These are phyloP conservation scores for Aplochiton taeniatus DNA, from an alignment of 2,797 vertebrate species.

Conservation along the genomic window DNA sequence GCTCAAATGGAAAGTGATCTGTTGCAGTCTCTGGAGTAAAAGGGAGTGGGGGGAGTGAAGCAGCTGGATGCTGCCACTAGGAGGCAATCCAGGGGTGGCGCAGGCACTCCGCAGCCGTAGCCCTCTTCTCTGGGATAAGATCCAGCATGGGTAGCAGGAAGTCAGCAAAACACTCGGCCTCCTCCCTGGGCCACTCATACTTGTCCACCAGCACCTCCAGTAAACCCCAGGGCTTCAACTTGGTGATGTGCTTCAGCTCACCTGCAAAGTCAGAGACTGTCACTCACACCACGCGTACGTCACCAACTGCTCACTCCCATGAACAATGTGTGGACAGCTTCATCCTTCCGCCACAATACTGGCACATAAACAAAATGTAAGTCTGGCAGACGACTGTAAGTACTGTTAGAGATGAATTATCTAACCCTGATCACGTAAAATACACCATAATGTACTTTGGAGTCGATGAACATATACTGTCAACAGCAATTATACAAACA, in stretches of 20 bases:
- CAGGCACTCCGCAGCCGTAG: slow-evolving; percentile 91
- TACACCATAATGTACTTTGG: no score
- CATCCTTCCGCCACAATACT: not conserved
- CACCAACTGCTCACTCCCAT: not conserved
- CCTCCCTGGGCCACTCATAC: slow-evolving; percentile 92
- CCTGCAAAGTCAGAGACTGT: slow-evolving; percentile 71
- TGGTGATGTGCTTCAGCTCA: slow-evolving; percentile 98
- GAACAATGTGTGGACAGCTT: no score
- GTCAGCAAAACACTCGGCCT: slow-evolving; percentile 90
- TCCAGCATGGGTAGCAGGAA: slow-evolving; percentile 98
- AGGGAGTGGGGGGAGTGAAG: slow-evolving; percentile 16
- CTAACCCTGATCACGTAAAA: no score
- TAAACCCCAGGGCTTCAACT: slow-evolving; percentile 97
- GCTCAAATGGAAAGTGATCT: slow-evolving; percentile 81
- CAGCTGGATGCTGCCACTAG: slow-evolving; percentile 62
- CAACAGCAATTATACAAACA: no score
- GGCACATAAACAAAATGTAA: not conserved
- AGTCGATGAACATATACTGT: no score
- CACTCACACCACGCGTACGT: slow-evolving; percentile 11
- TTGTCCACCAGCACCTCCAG: slow-evolving; percentile 95
- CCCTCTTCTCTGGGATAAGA: slow-evolving; percentile 93
- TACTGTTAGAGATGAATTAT: not conserved
- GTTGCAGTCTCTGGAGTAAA: slow-evolving; percentile 73
- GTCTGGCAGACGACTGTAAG: not conserved
- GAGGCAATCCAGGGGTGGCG: slow-evolving; percentile 83